Evolutionary conservation across 2,888 invertebrate genomes (phyloP), one percentile per base, ranked within the genome.

Genomic region (Agrilus cyanescens): DNA sequence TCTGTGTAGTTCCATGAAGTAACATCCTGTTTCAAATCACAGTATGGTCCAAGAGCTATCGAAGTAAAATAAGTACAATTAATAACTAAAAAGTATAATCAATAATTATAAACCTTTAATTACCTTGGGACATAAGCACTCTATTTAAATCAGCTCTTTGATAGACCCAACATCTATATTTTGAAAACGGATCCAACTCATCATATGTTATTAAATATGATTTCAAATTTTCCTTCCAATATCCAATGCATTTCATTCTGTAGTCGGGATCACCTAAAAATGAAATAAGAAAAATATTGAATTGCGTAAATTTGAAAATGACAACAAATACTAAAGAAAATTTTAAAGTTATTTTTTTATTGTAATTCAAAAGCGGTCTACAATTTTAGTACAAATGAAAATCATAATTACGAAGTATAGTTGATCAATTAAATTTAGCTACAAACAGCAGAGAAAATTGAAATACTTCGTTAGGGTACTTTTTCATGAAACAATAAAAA

Each of bases 151-250:
- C 95, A 37, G 91, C 84, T 57, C 96, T 75, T 65, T 96, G 95
- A 67, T 95, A 96, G 33, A 95, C 94, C 96, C 96, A 97, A 63
- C 96, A 97, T 56, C 95, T 80, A 64, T 94, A 97, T 63, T 85
- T 89, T 3, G 93, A 93, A 58, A 90, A 85, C 0, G 96, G 90
- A 72, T 97, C 96, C 56, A 95, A 74, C 61, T 93, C 93, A 63
- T 97, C 96, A 63, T 86, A 94, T 0, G 96, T 97, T 43, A 97
- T 86, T 34, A 97, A 69, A 65, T 96, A 96, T 0, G 96, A 96
- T 63, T 88, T 90, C 31, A 96, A 75, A 72, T 97, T 96, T 64
- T 97, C 96, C 65, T 95, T 93, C 93, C 95, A 97, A 66, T 79
- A 96, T 0, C 95, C 96, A 54, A 97, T 91, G 61, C 97, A 97